Conservation (phyloP, 1,140 invertebrate species). For the Galendromus occidentalis region DNA sequence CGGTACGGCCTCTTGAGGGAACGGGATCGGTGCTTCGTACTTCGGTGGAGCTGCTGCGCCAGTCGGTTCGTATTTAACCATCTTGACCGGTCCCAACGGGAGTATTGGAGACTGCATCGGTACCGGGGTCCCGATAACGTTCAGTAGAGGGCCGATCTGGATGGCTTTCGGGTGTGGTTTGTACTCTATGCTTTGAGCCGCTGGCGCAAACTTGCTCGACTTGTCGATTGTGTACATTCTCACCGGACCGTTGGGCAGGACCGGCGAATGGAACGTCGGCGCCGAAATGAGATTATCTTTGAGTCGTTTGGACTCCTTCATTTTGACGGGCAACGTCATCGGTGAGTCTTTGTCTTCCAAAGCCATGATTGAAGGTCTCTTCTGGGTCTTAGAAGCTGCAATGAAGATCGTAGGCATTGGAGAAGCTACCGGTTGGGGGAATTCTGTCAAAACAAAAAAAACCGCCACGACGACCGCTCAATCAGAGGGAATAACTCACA, state of each 20-base stretch:
- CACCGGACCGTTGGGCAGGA: slow-evolving; percentile 1
- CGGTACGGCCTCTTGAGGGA: neutral
- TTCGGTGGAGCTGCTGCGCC: neutral
- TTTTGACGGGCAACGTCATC: neutral
- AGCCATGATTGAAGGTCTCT: neutral
- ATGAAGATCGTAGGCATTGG: neutral
- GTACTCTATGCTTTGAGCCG: slow-evolving; percentile 1
- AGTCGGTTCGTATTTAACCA: neutral
- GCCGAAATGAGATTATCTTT: neutral
- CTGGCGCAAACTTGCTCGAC: neutral
- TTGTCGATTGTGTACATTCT: neutral
- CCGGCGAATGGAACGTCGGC: neutral
- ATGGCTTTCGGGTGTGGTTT: slow-evolving; percentile 7
- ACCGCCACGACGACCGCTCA: no score
- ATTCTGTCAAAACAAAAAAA: no score
- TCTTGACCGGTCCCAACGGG: neutral
- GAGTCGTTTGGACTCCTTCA: neutral
- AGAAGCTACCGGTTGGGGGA: no score
- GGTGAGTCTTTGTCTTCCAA: slow-evolving; percentile 1
- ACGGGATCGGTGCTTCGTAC: neutral
- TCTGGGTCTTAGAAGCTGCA: neutral
- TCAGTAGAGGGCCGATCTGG: slow-evolving; percentile 7
- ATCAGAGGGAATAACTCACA: neutral
- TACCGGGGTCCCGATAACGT: neutral
- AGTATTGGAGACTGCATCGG: neutral